These are phyloP conservation scores for Dichetophora obliterata DNA, from an alignment of 2,888 invertebrate species.

Conservation along the genomic window DNA sequence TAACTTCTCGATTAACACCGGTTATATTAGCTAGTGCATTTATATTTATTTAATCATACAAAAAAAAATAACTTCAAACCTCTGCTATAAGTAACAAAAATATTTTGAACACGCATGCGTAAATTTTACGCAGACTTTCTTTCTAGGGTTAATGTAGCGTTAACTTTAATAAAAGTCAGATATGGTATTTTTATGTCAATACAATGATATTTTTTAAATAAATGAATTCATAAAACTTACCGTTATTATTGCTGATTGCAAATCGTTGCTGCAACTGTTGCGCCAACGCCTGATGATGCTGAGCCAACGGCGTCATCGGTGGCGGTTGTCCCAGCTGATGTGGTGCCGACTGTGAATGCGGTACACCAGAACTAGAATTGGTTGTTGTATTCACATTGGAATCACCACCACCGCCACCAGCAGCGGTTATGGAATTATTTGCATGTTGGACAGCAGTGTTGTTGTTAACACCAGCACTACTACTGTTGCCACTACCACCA, in stretches of 20 bases:
- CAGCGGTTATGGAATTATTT: slow-evolving; percentile 58
- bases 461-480: not conserved
- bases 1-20: too few species aligned
- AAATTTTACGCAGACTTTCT: too few species aligned
- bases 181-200: too few species aligned
- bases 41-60: too few species aligned
- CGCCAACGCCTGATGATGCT: slow-evolving; percentile 75
- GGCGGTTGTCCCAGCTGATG: slow-evolving; percentile 67
- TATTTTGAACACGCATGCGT: too few species aligned
- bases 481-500: slow-evolving; percentile 43
- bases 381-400: slow-evolving; percentile 33
- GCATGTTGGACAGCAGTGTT: slow-evolving; percentile 39
- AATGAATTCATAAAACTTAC: slow-evolving; percentile 57
- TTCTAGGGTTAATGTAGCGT: too few species aligned
- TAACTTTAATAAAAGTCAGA: too few species aligned
- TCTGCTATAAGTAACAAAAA: too few species aligned
- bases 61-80: too few species aligned
- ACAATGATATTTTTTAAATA: not conserved
- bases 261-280: slow-evolving; percentile 76
- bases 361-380: slow-evolving; percentile 56
- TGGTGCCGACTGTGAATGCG: slow-evolving; percentile 70
- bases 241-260: slow-evolving; percentile 70
- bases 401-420: slow-evolving; percentile 47
- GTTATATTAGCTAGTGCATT: too few species aligned
- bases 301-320: slow-evolving; percentile 70